Base-by-base conservation (phyloP, 2,113 vertebrate genomes). In the Istiophorus platypterus region DNA sequence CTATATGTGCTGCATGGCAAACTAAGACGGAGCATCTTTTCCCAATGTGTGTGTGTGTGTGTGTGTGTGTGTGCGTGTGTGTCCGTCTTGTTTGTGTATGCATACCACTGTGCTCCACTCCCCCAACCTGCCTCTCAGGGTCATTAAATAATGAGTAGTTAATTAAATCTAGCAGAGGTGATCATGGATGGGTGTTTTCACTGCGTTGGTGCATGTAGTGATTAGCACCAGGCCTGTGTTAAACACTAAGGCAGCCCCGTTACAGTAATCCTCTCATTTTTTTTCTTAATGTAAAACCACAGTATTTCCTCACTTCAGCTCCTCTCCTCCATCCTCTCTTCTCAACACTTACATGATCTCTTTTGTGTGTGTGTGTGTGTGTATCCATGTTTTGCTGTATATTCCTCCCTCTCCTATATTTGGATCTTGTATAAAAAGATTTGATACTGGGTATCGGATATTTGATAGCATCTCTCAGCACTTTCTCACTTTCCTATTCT, bases 121-220 rank as follows among this genome's bases (percentile, higher is more conserved):
- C 56, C 17, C 49, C 68, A 47, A 11, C 24, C 61, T 73, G 34
- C 70, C 81, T 83, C 67, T 42, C 64, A 86, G 87, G 91, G 86
- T 85, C 75, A 47, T 86, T 81, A 87, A 85, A 76, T 85, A 77
- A 45, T 78, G 75, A 78, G 76, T 70, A 82, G 81, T 85, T 93
- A 91, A 94, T 92, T 88, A 91, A 90, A 88, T 91, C 82, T 71
- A 62, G 64, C 69, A 74, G 88, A 91, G 86, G 87, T 86, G 82
- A 88, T 76, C 76, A 81, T 69, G 76, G 45, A 26, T 47, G 82
- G 61, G 7, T 81, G 81, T 80, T 81, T 82, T 77, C 54, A 69
- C 42, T 77, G 78, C 39, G 26, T 63, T 37, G 11, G 76, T 64
- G 65, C 72, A 42, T 82, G 71, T 78, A 61, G 45, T 54, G 59